These are phyloP conservation scores for Spinibarbus caldwelli DNA, from an alignment of 2,797 vertebrate species.

Conservation along the genomic window DNA sequence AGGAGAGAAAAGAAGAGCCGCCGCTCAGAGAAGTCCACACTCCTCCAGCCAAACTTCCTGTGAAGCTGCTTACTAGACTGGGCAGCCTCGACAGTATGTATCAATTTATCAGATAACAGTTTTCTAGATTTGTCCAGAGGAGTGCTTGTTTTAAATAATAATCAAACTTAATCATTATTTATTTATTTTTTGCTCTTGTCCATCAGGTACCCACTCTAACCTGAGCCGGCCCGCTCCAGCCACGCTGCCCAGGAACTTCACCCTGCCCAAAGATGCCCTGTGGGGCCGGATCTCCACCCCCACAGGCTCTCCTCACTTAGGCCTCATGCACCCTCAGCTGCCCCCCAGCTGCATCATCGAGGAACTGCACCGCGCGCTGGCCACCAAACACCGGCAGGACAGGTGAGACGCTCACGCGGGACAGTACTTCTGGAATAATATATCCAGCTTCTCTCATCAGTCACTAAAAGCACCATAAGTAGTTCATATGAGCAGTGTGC, in stretches of 20 bases:
- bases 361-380: conserved; percentile 93
- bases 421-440: neutral
- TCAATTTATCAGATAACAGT: neutral
- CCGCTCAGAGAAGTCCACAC: conserved; percentile 70
- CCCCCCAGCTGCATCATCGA: conserved; percentile 96
- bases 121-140: neutral
- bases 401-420: conserved; percentile 76
- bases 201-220: conserved; percentile 69
- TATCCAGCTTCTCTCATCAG: too few species aligned
- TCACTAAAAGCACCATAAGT: neutral
- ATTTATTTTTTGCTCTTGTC: neutral
- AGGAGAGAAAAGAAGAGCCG: conserved; percentile 55
- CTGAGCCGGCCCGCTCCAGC: conserved; percentile 76
- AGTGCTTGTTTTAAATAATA: neutral
- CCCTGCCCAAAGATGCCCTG: conserved; percentile 78
- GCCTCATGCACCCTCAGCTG: conserved; percentile 85
- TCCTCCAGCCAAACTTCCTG: conserved; percentile 71
- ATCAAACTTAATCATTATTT: neutral
- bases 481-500: too few species aligned
- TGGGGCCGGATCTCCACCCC: conserved; percentile 86
- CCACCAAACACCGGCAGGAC: conserved; percentile 94
- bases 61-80: conserved; percentile 77
- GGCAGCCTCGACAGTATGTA: conserved; percentile 80
- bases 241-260: conserved; percentile 82
- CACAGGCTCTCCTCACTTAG: conserved; percentile 89